Base-by-base conservation (phyloP, 2,888 invertebrate genomes). In the Agrypnus murinus region DNA sequence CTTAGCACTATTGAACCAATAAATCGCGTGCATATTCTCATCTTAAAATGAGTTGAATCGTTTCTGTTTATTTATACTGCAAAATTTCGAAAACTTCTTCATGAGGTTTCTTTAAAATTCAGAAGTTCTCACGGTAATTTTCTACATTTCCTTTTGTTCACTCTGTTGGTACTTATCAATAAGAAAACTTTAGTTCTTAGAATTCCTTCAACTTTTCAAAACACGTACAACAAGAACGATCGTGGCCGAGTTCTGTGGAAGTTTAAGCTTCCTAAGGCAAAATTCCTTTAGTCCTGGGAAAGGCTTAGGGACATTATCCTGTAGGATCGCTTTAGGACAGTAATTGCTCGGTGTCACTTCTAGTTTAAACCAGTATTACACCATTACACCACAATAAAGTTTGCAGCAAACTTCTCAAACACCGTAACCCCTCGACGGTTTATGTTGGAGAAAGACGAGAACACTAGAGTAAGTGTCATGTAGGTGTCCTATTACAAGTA, bases 321-420 rank as follows among this genome's bases (percentile, higher is more conserved):
- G 43, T 19, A 57, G 46, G 45, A 62, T 34, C 32, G 46, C 34
- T 62, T 62, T 48, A 48, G 62, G 60, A 60, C 60, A 60, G 60
- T 60, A 60, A 65, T 55, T 57, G 57, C 65, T 46, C 46, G 57
- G 57, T 65, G 65, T 65, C 65, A 65, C 45, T 65, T 65, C 57
- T 57, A 65, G 65, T 55, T 65, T 57, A 65, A 65, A 45, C 57
- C 46, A 34, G 62, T 34, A 62, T 48, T 46, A 45, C 34, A 36
- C 62, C 31, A 62, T 48, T 46, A 45, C 34, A 36, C 62, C 31
- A 19, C 62, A 46, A 48, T 36, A 36, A 59, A 62, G 46, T 25
- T 43, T 6, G 10, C 25, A 58, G 12, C 58, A 19, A 58, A 43
- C 58, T 43, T 58, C 43, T 43, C n/a, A 58, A 31, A 12, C 40